Percentiles rank a stretch among this genome's conserved stretches.
phyloP scores from a whole-genome alignment of 2,113 vertebrate species.

The Hemibagrus wyckioides region DNA sequence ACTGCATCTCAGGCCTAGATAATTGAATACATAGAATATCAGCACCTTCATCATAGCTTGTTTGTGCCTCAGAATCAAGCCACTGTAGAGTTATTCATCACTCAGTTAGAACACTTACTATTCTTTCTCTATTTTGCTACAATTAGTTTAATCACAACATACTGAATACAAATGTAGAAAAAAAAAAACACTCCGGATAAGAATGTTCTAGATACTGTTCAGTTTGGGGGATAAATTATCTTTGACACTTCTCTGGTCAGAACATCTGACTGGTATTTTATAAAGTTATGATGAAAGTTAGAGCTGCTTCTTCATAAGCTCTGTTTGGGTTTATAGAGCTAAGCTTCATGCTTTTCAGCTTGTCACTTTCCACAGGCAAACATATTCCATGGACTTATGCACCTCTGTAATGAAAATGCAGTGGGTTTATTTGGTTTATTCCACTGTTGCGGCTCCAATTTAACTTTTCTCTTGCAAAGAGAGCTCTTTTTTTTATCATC shows the following conservation, averaged over 20 bases:
- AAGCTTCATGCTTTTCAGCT: constrained; percentile 29
- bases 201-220: neutral
- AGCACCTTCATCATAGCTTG: neutral
- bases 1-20: neutral
- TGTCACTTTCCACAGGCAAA: constrained; percentile 13
- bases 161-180: neutral
- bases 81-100: neutral
- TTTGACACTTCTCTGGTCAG: constrained; percentile 16
- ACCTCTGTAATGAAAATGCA: constrained; percentile 35
- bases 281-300: neutral
- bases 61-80: neutral
- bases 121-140: neutral
- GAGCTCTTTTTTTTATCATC: neutral
- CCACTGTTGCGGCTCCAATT: constrained; percentile 25
- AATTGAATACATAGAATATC: neutral
- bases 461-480: constrained; percentile 22
- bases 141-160: neutral
- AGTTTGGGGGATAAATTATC: neutral
- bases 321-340: constrained; percentile 22
- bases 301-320: constrained; percentile 7
- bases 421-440: constrained; percentile 45
- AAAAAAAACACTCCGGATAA: neutral
- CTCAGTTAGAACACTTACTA: neutral
- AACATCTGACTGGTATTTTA: neutral
- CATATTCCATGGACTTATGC: constrained; percentile 8